Percentiles rank a stretch among this genome's conserved stretches.
Evolutionary conservation across 2,113 vertebrate species (phyloP).

Genomic region (Syrrhaptes paradoxus): DNA sequence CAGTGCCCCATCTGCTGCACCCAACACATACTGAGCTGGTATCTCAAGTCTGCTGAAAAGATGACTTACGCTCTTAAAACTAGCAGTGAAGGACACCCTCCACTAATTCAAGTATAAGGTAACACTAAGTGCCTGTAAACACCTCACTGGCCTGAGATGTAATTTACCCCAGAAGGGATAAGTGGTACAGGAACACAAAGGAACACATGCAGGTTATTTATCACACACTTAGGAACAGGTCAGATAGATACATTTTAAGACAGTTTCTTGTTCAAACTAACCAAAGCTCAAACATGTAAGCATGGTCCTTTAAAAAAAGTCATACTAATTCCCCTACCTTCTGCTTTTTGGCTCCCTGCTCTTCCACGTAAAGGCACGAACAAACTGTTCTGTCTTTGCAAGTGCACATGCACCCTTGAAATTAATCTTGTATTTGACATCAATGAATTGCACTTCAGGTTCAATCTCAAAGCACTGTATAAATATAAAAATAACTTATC

Average conservation of each 20-base stretch:
- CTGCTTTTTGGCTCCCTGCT: background rate
- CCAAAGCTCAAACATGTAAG: background rate
- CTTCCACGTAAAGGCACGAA: background rate
- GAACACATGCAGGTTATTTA: rapidly evolving
- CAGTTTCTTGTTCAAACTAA: background rate
- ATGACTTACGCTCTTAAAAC: background rate
- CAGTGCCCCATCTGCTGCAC: background rate
- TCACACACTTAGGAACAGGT: background rate
- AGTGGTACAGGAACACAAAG: background rate
- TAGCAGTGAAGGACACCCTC: background rate
- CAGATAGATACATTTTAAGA: background rate
- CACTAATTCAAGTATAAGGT: background rate
- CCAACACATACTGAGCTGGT: rapidly evolving
- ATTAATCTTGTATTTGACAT: background rate
- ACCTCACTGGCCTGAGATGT: background rate
- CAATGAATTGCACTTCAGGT: background rate
- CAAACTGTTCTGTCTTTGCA: background rate
- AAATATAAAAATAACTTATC: background rate
- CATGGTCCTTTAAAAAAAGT: background rate
- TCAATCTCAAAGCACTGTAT: background rate
- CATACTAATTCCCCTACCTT: background rate
- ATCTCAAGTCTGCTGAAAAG: background rate
- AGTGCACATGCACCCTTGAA: background rate
- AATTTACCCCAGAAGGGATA: background rate
- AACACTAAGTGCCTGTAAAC: background rate